These are phyloP conservation scores for Notothenia rossii DNA, from an alignment of 2,113 vertebrate species.

Conservation along the genomic window DNA sequence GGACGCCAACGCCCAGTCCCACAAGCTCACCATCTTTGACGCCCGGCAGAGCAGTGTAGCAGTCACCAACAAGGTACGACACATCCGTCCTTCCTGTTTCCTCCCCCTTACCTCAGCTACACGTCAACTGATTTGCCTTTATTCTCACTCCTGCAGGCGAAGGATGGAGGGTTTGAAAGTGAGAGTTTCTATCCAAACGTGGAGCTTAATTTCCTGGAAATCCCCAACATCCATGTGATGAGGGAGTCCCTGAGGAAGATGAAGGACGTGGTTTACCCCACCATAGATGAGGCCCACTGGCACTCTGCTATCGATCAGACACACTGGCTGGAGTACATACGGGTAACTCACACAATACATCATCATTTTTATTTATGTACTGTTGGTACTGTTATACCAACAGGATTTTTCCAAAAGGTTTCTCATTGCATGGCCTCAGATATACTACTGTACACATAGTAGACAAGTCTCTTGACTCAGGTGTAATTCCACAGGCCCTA, in stretches of 20 bases:
- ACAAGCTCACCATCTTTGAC: constrained; percentile 96
- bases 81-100: neutral
- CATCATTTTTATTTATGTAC: neutral
- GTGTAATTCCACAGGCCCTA: too few species aligned
- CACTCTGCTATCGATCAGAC: constrained; percentile 92
- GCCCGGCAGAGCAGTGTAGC: constrained; percentile 93
- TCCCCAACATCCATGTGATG: constrained; percentile 98
- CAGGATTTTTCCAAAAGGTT: too few species aligned
- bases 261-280: constrained; percentile 94
- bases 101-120: neutral
- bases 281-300: constrained; percentile 93
- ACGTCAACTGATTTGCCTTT: neutral
- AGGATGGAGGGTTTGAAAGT: constrained; percentile 95
- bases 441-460: too few species aligned
- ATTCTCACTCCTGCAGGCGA: constrained; percentile 81
- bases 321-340: constrained; percentile 96
- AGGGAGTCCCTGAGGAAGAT: constrained; percentile 95
- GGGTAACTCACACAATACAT: constrained; percentile 82
- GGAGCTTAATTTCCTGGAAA: constrained; percentile 94
- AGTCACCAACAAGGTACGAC: constrained; percentile 91
- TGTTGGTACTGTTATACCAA: neutral
- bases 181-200: constrained; percentile 93
- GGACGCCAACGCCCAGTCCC: constrained; percentile 98
- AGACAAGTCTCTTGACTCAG: too few species aligned
- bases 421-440: too few species aligned